A percentile compares a stretch with the other conserved stretches of the same genome.
These are phyloP conservation scores for Umimayanthus chanpuru DNA, from an alignment of 92 coral and sea anemone genomes.

Conservation along the genomic window DNA sequence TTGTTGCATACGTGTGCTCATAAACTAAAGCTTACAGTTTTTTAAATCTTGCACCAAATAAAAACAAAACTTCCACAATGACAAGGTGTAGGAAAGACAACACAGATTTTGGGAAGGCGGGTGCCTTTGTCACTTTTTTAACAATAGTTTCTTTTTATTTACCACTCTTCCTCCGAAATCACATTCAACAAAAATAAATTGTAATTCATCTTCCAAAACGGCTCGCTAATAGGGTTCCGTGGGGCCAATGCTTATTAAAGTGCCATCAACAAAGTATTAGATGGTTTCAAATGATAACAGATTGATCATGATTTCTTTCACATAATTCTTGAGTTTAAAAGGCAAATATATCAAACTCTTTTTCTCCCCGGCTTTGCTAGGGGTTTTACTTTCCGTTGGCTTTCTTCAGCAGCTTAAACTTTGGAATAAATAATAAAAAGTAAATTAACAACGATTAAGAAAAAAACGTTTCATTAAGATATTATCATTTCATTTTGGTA, in stretches of 20 bases:
- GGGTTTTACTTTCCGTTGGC: conserved; percentile 1
- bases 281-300: conserved; percentile 30
- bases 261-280: conserved; percentile 8
- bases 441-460: conserved; percentile 19
- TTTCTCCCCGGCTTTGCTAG: neutral
- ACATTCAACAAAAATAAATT: neutral
- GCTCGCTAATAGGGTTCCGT: neutral
- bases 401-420: neutral
- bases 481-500: conserved; percentile 7
- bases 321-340: conserved; percentile 21
- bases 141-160: neutral
- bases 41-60: conserved; percentile 4
- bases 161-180: neutral
- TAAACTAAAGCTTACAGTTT: neutral
- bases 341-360: neutral
- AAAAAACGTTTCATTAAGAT: conserved; percentile 9
- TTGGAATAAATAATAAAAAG: neutral
- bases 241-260: neutral
- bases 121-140: conserved; percentile 25
- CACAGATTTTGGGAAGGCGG: conserved; percentile 21
- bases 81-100: conserved; percentile 7
- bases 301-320: neutral
- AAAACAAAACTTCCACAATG: neutral
- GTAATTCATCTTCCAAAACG: conserved; percentile 17
- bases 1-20: neutral